Evolutionary conservation across 1,140 invertebrate species (phyloP).

Genomic region (Drosophila grimshawi): DNA sequence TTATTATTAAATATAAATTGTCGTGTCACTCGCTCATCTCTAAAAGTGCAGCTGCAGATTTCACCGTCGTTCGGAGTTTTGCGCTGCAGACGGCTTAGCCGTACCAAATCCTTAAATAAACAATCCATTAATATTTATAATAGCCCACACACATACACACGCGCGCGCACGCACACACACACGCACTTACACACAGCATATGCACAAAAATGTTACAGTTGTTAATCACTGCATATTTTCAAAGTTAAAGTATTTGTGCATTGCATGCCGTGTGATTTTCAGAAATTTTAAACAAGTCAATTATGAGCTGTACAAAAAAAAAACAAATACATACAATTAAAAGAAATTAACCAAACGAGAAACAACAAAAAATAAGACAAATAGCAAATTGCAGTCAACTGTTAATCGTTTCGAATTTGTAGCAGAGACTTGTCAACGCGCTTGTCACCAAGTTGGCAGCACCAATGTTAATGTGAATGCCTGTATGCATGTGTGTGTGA

Average conservation of each 20-base stretch:
- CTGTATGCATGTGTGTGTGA: neutral
- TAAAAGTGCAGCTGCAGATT: constrained; percentile 6
- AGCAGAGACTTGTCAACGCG: constrained; percentile 30
- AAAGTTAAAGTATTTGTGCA: constrained; percentile 26
- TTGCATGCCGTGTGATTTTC: constrained; percentile 69
- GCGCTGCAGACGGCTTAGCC: neutral
- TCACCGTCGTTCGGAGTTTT: neutral
- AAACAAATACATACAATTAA: constrained; percentile 10
- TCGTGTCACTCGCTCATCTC: constrained; percentile 1
- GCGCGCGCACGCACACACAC: neutral
- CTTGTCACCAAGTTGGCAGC: constrained; percentile 40
- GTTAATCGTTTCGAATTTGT: constrained; percentile 21
- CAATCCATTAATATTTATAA: constrained; percentile 56
- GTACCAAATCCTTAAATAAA: constrained; percentile 73
- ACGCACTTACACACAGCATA: constrained; percentile 40
- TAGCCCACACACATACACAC: constrained; percentile 16
- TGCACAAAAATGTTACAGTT: constrained; percentile 58
- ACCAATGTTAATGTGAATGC: constrained; percentile 1
- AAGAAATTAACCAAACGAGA: neutral
- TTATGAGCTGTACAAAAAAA: constrained; percentile 60
- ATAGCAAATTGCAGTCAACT: constrained; percentile 12
- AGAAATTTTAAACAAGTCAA: constrained; percentile 80
- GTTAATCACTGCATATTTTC: constrained; percentile 58
- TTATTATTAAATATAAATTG: neutral
- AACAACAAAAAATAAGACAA: neutral